Conservation (phyloP, 1,140 invertebrate genomes). For the Neomicropteryx cornuta region DNA sequence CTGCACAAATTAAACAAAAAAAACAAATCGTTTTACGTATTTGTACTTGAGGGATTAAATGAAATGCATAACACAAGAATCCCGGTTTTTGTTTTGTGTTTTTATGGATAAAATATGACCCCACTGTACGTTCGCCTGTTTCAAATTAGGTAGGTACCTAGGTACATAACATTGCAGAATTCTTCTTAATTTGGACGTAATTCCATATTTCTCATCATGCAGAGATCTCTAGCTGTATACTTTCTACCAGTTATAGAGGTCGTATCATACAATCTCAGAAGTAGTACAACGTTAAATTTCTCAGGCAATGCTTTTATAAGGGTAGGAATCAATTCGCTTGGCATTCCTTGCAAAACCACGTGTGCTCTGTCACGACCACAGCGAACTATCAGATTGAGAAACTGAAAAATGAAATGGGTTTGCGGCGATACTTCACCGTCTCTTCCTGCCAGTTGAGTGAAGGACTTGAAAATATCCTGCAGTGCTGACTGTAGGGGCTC, state of each 20-base stretch:
- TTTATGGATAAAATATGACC: no score
- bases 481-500: conserved; percentile 51
- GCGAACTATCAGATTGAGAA: conserved; percentile 69
- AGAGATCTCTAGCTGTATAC: conserved; percentile 70
- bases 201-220: conserved; percentile 66
- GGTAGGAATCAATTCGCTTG: conserved; percentile 62
- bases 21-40: no score
- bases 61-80: no score
- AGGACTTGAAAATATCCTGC: conserved; percentile 56
- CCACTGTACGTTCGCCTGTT: no score
- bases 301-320: conserved; percentile 69
- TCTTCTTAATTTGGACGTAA: conserved; percentile 37
- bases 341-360: conserved; percentile 70
- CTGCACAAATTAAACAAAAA: no score
- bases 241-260: conserved; percentile 57
- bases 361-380: conserved; percentile 66
- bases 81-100: no score
- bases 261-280: conserved; percentile 69
- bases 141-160: no score
- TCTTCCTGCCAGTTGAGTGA: conserved; percentile 61
- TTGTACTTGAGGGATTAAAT: no score
- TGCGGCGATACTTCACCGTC: conserved; percentile 70
- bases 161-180: not conserved
- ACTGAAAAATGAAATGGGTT: conserved; percentile 76
- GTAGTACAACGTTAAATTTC: conserved; percentile 57